A percentile compares a stretch with the other conserved stretches of the same genome.
phyloP scores from a whole-genome alignment of 2,888 invertebrate species.

The Lymantria dispar region DNA sequence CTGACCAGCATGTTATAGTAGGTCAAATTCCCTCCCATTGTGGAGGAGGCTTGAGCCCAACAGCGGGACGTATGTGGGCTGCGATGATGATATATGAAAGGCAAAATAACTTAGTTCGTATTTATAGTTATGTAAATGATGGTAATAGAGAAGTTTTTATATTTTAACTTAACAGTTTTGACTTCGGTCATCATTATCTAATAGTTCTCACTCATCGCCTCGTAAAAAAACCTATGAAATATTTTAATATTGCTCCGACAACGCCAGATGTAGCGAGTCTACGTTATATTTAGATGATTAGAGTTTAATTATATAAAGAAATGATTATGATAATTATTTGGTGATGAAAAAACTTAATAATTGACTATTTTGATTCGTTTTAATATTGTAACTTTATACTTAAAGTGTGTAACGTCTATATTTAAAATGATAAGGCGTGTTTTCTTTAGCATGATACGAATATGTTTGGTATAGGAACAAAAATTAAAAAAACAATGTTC shows the following conservation, averaged over 20 bases:
- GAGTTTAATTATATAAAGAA: conserved; percentile 1
- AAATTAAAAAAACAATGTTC: too few relatives aligned
- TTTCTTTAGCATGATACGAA: too few relatives aligned
- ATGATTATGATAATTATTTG: not conserved
- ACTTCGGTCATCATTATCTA: conserved; percentile 19
- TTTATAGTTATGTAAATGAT: too few relatives aligned
- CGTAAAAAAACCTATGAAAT: conserved; percentile 16
- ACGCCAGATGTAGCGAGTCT: conserved; percentile 13
- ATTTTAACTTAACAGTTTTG: conserved; percentile 15
- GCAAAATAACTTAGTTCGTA: too few relatives aligned
- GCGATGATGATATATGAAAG: too few relatives aligned
- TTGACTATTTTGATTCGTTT: not conserved
- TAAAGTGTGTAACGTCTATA: too few relatives aligned
- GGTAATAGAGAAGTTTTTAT: not conserved
- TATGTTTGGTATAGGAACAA: too few relatives aligned
- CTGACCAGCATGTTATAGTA: too few relatives aligned
- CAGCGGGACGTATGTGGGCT: too few relatives aligned
- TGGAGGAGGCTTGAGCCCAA: too few relatives aligned
- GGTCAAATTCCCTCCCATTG: too few relatives aligned
- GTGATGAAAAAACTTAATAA: not conserved
- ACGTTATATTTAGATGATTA: conserved; percentile 4
- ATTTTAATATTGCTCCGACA: conserved; percentile 13
- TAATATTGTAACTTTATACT: not conserved
- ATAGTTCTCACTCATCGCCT: conserved; percentile 10
- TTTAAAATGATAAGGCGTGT: too few relatives aligned